A percentile compares a stretch with the other conserved stretches of the same genome.
phyloP scores from a whole-genome alignment of 2,888 invertebrate species.

The Phyto melanocephala region DNA sequence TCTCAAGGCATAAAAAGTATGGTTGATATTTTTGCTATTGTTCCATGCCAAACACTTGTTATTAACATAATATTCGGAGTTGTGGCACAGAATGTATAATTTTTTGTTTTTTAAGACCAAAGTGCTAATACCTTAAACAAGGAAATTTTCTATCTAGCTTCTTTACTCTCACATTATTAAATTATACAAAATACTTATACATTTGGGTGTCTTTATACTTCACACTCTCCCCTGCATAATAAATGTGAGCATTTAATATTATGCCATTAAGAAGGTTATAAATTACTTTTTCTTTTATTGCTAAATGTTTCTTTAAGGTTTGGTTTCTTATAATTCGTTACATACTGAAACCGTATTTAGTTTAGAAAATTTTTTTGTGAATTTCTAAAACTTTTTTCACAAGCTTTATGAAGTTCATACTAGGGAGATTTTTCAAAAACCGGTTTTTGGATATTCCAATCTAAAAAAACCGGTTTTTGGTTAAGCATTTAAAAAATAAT shows the following conservation, averaged over 20 bases:
- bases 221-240: not conserved
- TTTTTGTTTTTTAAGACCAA: not conserved
- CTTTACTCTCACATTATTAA: not conserved
- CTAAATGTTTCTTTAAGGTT: too few species aligned
- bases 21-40: slow-evolving; percentile 16
- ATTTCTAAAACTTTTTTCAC: too few species aligned
- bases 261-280: slow-evolving; percentile 20
- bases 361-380: too few species aligned
- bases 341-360: too few species aligned
- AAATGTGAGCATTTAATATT: slow-evolving; percentile 8
- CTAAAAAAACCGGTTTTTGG: too few species aligned
- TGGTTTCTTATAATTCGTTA: too few species aligned
- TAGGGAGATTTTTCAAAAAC: too few species aligned
- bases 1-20: slow-evolving; percentile 39
- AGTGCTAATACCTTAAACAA: not conserved
- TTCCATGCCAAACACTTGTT: slow-evolving; percentile 36
- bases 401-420: too few species aligned
- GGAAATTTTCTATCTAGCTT: not conserved
- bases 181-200: not conserved
- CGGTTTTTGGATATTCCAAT: too few species aligned
- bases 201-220: not conserved
- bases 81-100: slow-evolving; percentile 27
- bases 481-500: too few species aligned
- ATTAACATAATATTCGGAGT: slow-evolving; percentile 23
- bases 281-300: not conserved